Evolutionary conservation across 2,113 vertebrate species (phyloP).

Genomic region (Spermophilus dauricus): DNA sequence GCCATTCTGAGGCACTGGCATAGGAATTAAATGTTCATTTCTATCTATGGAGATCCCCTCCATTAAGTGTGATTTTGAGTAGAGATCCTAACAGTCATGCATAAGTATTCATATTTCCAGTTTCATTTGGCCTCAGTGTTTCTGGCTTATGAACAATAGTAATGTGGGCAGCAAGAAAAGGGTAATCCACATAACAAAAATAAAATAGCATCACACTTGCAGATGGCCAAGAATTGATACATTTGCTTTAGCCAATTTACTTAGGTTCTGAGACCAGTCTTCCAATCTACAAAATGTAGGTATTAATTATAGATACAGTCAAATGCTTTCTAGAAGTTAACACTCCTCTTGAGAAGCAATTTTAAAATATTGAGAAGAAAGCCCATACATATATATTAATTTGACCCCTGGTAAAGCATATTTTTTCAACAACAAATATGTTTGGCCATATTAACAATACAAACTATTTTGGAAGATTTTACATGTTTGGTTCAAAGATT

Average conservation of each 20-base stretch:
- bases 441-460: background rate
- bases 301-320: background rate
- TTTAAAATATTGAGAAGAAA: background rate
- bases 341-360: background rate
- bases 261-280: background rate
- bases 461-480: background rate
- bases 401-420: background rate
- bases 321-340: background rate
- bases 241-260: background rate
- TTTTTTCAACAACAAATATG: background rate
- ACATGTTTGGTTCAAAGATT: background rate
- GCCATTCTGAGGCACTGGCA: background rate
- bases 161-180: background rate
- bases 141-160: background rate
- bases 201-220: background rate
- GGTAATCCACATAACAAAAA: background rate
- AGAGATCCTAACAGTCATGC: background rate
- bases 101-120: background rate
- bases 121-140: background rate
- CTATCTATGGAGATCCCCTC: background rate
- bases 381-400: background rate
- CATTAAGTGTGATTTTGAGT: conserved; percentile 5
- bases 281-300: background rate
- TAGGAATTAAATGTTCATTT: conserved; percentile 23
- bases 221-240: background rate